Evolutionary conservation across 2,113 vertebrate genomes (phyloP).

Genomic region (Emydura subglobosa): DNA sequence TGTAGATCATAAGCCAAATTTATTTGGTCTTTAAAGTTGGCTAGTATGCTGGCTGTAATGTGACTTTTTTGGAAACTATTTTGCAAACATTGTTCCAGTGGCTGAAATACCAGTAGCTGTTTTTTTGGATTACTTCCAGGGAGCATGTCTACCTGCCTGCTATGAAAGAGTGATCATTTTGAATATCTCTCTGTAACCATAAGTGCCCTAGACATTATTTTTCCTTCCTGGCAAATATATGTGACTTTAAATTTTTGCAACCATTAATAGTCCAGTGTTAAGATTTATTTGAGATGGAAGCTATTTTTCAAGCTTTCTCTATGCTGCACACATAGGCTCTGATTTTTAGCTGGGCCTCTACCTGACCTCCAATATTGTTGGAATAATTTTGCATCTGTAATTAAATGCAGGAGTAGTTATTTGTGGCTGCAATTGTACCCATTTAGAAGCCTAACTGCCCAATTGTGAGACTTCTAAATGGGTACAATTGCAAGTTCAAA

Average conservation of each 20-base stretch:
- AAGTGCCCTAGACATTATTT: background rate
- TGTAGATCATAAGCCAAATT: constrained; percentile 1
- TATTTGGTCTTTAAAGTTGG: constrained; percentile 16
- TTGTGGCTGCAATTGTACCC: constrained; percentile 66
- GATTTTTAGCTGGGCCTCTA: constrained; percentile 26
- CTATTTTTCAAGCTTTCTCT: background rate
- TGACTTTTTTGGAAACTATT: constrained; percentile 19
- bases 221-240: background rate
- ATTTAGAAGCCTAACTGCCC: constrained; percentile 73
- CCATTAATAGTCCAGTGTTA: background rate
- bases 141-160: constrained; percentile 27
- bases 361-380: constrained; percentile 56
- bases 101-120: constrained; percentile 7
- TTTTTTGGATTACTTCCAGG: background rate
- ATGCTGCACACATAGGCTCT: background rate
- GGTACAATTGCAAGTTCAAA: constrained; percentile 69
- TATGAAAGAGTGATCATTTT: background rate
- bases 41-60: background rate
- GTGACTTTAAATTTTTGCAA: constrained; percentile 24
- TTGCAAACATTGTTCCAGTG: constrained; percentile 1
- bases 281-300: constrained; percentile 42
- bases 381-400: constrained; percentile 59
- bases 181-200: background rate
- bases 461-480: constrained; percentile 67
- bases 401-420: constrained; percentile 66